Base-by-base conservation (phyloP, 1,140 invertebrate species). In the Danaus melanippus region DNA sequence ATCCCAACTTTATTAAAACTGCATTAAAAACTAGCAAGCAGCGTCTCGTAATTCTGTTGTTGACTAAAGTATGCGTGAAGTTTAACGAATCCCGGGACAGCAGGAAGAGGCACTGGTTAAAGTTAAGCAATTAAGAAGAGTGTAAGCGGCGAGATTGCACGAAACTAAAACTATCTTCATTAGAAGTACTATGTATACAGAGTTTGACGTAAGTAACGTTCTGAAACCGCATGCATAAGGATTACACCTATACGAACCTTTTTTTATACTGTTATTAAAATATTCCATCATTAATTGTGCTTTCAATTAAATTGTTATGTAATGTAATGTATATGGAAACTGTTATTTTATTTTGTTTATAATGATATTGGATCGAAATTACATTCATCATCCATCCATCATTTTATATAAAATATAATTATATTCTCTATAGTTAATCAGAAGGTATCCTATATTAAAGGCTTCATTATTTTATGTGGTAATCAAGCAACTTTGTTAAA, bases 81-180 rank as follows among this genome's bases (percentile, higher is more conserved):
- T 77, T 78, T 67, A 79, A 76, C 69, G 68, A 77, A 77, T 69
- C 62, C 63, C 52, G 66, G 66, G 69, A 76, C 73, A 75, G 49
- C 59, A 63, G 70, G 66, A 78, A 78, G 69, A 74, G 62, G 62
- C 63, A 66, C 61, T 57, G 69, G 71, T 71, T 77, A 80, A 84
- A 84, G 71, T 84, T 80, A 76, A 75, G 75, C 77, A 84, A 83
- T 84, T 83, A 84, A 83, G 81, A 83, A 76, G 78, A 75, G 71
- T 67, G 70, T 72, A 76, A 75, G 70, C 74, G 70, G 62, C 67
- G 74, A 77, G 76, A 81, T 81, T 81, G 81, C 75, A 75, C 71
- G 66, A 66, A 61, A 67, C 68, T 66, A 71, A 79, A 84, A 84
- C 81, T 84, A 84, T 80, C 77, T 80, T 75, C 77, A 81, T 82